A percentile compares a stretch with the other conserved stretches of the same genome.
phyloP scores from a whole-genome alignment of 2,888 invertebrate species.

The Tiliacea citrago region DNA sequence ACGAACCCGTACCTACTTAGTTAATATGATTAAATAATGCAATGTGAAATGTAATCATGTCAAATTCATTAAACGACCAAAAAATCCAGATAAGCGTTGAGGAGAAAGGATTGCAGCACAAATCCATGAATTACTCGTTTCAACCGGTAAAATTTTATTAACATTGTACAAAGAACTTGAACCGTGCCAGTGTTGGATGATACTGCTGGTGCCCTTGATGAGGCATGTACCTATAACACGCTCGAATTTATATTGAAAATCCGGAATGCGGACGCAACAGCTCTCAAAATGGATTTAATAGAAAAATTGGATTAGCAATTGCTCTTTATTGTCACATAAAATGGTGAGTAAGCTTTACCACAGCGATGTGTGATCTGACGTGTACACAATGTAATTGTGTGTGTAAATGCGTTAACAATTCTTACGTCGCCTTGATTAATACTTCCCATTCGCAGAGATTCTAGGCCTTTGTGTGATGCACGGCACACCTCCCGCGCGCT shows the following conservation, averaged over 20 bases:
- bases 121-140: conserved; percentile 19
- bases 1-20: conserved; percentile 2
- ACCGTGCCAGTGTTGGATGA: conserved; percentile 18
- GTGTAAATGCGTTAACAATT: conserved; percentile 76
- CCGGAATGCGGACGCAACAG: conserved; percentile 44
- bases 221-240: conserved; percentile 29
- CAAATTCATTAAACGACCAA: conserved; percentile 1
- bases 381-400: conserved; percentile 70
- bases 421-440: conserved; percentile 78
- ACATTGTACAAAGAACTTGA: conserved; percentile 32
- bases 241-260: conserved; percentile 49
- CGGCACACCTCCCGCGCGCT: conserved; percentile 31
- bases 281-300: conserved; percentile 68
- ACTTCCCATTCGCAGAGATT: conserved; percentile 82
- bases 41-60: conserved; percentile 3
- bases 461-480: conserved; percentile 75
- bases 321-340: conserved; percentile 59
- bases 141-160: conserved; percentile 24
- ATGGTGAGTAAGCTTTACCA: conserved; percentile 71
- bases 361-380: conserved; percentile 55
- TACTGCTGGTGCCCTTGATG: conserved; percentile 45
- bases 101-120: conserved; percentile 28
- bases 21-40: conserved; percentile 2
- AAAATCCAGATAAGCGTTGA: conserved; percentile 22
- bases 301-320: conserved; percentile 67